Base-by-base conservation (phyloP, 2,797 vertebrate species). In the Urophycis tenuis region DNA sequence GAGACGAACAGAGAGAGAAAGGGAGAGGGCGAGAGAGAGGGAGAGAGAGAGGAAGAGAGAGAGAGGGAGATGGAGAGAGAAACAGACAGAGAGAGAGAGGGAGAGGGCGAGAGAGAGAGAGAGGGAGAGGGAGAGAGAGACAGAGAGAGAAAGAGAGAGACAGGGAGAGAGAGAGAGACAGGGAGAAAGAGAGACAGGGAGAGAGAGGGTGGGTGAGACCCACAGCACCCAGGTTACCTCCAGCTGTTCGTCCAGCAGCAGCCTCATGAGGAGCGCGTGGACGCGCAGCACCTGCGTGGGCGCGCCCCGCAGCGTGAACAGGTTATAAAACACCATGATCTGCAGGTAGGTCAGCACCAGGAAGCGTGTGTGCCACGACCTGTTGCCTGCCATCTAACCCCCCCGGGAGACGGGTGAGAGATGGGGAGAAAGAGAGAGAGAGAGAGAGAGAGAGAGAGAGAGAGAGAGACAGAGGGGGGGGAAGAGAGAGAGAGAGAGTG, bases 321-420 rank as follows among this genome's bases (percentile, higher is more conserved):
- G 92, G 92, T 99, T 99, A 93, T 98, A 98, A 92, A 99, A 99
- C 74, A 99, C 96, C 94, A 95, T 96, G 84, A 95, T 96, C 93
- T 99, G 97, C 88, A 99, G 94, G 94, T 97, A 99, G 90, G 95
- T 97, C 86, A 99, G 88, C 14, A 98, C 93, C 10, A 97, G 96
- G 86, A 94, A 99, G 80, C 96, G 94, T 4, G 97, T 94, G 74
- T 99, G 97, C 97, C 97, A 98, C 74, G 96, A 98, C 92, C 94
- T 95, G 92, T 93, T 96, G 85, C 89, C 92, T 79, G 95, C 93
- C 86, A 96, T 97, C 97, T 98, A 82, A 11, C 74, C 30, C 77
- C 53, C n/a, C n/a, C n/a, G n/a, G n/a, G n/a, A n/a, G n/a, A n/a
- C n/a, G n/a, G n/a, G n/a, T n/a, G n/a, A n/a, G n/a, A n/a, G n/a